phyloP scores from a whole-genome alignment of 2,888 invertebrate genomes.

The Ganaspis brasiliensis region DNA sequence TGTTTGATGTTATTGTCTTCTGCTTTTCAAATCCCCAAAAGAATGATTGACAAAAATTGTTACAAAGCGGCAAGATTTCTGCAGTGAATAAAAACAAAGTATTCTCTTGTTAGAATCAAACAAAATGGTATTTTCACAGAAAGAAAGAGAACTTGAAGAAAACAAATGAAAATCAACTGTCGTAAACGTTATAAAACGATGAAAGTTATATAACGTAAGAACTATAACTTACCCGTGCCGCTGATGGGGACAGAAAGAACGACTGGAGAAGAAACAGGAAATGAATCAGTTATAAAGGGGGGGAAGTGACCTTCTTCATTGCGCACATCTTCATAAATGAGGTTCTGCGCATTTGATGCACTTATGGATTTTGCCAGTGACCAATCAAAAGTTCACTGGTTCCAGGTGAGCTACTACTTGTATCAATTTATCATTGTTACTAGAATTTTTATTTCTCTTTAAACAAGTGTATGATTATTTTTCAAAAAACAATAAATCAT shows the following conservation, averaged over 20 bases:
- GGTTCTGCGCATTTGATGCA: constrained; percentile 3
- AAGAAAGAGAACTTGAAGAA: constrained; percentile 16
- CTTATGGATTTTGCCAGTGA: constrained; percentile 35
- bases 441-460: too few species aligned
- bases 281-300: constrained; percentile 41
- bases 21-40: constrained; percentile 66
- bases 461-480: too few species aligned
- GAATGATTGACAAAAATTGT: constrained; percentile 50
- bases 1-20: constrained; percentile 62
- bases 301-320: not conserved
- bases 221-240: constrained; percentile 72
- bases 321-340: constrained; percentile 16
- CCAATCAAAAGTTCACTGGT: not conserved
- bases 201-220: not conserved
- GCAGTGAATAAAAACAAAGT: constrained; percentile 53
- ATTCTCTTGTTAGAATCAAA: constrained; percentile 38
- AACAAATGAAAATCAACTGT: not conserved
- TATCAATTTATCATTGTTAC: not conserved
- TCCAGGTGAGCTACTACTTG: not conserved
- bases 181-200: not conserved
- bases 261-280: constrained; percentile 52
- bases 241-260: constrained; percentile 75
- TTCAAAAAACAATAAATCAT: too few species aligned
- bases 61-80: constrained; percentile 68
- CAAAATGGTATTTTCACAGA: constrained; percentile 43